A percentile compares a stretch with the other conserved stretches of the same genome.
Conservation (phyloP, 1,140 invertebrate genomes). For the Leptinotarsa texana region DNA sequence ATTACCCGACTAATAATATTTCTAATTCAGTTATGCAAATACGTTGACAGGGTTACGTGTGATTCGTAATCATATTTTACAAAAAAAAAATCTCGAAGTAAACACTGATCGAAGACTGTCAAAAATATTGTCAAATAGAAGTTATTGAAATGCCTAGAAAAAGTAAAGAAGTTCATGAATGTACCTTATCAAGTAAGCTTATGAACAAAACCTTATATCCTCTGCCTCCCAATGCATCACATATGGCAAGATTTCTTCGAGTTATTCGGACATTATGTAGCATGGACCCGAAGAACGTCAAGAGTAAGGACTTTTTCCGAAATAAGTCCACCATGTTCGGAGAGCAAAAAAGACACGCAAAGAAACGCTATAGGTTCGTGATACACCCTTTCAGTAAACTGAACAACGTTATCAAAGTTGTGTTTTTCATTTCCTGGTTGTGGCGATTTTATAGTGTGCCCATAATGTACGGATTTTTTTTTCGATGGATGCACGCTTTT, state of each 20-base stretch:
- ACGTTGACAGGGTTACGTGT: too few relatives aligned
- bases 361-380: slow-evolving; percentile 20
- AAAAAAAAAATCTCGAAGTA: too few relatives aligned
- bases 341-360: slow-evolving; percentile 33
- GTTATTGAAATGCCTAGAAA: too few relatives aligned
- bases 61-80: too few relatives aligned
- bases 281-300: slow-evolving; percentile 29
- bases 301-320: slow-evolving; percentile 29
- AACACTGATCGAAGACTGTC: too few relatives aligned
- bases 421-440: slow-evolving; percentile 31
- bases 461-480: not conserved
- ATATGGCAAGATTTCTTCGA: slow-evolving; percentile 21
- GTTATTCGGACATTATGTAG: slow-evolving; percentile 21
- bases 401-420: slow-evolving; percentile 20
- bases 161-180: slow-evolving; percentile 6
- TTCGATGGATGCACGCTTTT: not conserved
- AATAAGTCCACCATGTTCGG: slow-evolving; percentile 31
- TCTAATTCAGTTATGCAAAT: too few relatives aligned
- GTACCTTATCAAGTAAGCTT: not conserved
- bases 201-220: slow-evolving; percentile 9
- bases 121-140: too few relatives aligned
- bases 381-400: slow-evolving; percentile 35
- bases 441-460: slow-evolving; percentile 1
- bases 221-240: slow-evolving; percentile 32
- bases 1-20: too few relatives aligned